Conservation (phyloP, 1,140 invertebrate genomes). For the Papilio polytes region DNA sequence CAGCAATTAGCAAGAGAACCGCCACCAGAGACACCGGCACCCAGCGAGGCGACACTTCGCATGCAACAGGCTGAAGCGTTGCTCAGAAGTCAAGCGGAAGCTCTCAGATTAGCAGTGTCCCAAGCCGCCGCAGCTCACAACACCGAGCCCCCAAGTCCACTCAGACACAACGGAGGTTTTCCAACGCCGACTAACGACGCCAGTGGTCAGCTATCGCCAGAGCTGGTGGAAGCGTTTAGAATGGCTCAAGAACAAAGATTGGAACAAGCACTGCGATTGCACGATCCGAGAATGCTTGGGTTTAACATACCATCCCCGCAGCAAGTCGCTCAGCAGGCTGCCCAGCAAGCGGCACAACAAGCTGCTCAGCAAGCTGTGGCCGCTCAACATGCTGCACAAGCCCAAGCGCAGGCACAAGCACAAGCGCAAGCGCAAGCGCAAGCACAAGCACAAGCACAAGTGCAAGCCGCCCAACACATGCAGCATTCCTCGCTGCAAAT, state of each 20-base stretch:
- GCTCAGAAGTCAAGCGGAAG: constrained; percentile 92
- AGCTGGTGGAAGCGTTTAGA: constrained; percentile 88
- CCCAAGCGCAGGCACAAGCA: constrained; percentile 62
- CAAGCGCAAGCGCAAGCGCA: constrained; percentile 60
- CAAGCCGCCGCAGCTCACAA: constrained; percentile 83
- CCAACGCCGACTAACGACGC: constrained; percentile 70
- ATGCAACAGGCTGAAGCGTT: constrained; percentile 92
- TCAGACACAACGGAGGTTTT: constrained; percentile 82
- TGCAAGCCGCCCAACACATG: constrained; percentile 63
- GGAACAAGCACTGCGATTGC: constrained; percentile 91
- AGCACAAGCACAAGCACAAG: constrained; percentile 55
- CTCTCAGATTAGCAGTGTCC: constrained; percentile 90
- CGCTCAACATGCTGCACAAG: constrained; percentile 63
- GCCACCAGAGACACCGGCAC: constrained; percentile 82
- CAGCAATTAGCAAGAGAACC: constrained; percentile 85
- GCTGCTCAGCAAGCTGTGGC: constrained; percentile 65
- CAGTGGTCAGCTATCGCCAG: constrained; percentile 84
- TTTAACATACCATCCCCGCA: constrained; percentile 79
- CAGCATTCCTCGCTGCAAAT: constrained; percentile 63
- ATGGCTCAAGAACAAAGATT: constrained; percentile 90
- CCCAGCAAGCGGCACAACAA: constrained; percentile 60
- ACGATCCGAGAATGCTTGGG: constrained; percentile 84
- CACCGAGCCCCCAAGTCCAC: constrained; percentile 65
- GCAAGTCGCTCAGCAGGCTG: constrained; percentile 60
- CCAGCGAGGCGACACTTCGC: constrained; percentile 86